Percentiles rank a stretch among this genome's conserved stretches.
Evolutionary conservation across 1,140 invertebrate genomes (phyloP).

Genomic region (Zeugodacus cucurbitae): DNA sequence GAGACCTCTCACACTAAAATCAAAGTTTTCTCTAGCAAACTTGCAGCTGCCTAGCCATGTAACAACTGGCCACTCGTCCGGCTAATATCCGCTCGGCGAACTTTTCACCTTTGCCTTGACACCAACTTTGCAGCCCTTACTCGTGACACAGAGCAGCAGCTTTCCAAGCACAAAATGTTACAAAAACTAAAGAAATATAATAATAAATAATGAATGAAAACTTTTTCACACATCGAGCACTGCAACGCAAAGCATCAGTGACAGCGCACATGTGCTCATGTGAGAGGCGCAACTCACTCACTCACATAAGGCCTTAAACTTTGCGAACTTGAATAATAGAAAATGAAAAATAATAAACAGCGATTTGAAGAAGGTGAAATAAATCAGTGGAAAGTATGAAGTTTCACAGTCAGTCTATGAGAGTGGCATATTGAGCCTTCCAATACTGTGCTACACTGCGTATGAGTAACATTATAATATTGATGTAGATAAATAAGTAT

Average conservation of each 20-base stretch:
- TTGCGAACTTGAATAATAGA: background rate
- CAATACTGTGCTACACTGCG: background rate
- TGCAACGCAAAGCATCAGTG: background rate
- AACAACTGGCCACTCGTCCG: background rate
- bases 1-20: background rate
- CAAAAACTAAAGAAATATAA: background rate
- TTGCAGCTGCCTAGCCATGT: background rate
- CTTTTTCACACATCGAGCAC: background rate
- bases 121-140: background rate
- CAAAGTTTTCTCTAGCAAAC: background rate
- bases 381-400: background rate
- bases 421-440: background rate
- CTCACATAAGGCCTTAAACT: background rate
- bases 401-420: background rate
- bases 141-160: background rate
- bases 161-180: background rate
- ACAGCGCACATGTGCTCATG: background rate
- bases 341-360: background rate
- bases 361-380: background rate
- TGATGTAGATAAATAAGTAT: too few relatives aligned
- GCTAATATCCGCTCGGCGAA: background rate
- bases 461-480: background rate
- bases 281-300: background rate
- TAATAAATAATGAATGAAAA: background rate
- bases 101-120: constrained; percentile 18